phyloP scores from a whole-genome alignment of 2,113 vertebrate species.

The Ceyx cyanopectus region DNA sequence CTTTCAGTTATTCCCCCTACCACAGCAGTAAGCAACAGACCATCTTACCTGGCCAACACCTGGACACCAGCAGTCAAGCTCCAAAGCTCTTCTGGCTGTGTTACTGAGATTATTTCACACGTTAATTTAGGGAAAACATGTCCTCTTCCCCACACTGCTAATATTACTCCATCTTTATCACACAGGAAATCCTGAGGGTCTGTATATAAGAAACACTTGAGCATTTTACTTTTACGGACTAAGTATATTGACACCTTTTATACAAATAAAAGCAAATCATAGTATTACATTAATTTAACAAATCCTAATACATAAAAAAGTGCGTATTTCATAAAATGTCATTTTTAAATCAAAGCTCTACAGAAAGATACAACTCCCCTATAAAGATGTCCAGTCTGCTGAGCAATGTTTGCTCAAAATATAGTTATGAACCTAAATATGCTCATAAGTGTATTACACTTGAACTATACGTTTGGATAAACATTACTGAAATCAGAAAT shows the following conservation, averaged over 20 bases:
- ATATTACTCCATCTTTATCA: not conserved
- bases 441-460: conserved; percentile 9
- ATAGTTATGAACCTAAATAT: conserved; percentile 44
- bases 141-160: not conserved
- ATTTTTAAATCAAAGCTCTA: conserved; percentile 65
- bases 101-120: not conserved
- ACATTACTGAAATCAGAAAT: conserved; percentile 25
- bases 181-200: not conserved
- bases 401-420: conserved; percentile 62
- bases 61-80: not conserved
- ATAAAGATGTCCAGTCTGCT: conserved; percentile 48
- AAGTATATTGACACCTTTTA: conserved; percentile 68
- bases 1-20: not conserved
- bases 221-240: conserved; percentile 19
- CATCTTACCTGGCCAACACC: not conserved
- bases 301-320: conserved; percentile 66
- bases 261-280: conserved; percentile 73
- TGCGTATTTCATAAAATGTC: conserved; percentile 33
- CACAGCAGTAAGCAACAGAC: rapidly evolving
- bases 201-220: not conserved
- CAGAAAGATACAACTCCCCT: conserved; percentile 48
- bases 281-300: conserved; percentile 70
- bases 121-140: not conserved
- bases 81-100: not conserved
- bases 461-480: conserved; percentile 39